Evolutionary conservation across 2,888 invertebrate genomes (phyloP), one percentile per base, ranked within the genome.

Genomic region (Orchesellides sinensis): DNA sequence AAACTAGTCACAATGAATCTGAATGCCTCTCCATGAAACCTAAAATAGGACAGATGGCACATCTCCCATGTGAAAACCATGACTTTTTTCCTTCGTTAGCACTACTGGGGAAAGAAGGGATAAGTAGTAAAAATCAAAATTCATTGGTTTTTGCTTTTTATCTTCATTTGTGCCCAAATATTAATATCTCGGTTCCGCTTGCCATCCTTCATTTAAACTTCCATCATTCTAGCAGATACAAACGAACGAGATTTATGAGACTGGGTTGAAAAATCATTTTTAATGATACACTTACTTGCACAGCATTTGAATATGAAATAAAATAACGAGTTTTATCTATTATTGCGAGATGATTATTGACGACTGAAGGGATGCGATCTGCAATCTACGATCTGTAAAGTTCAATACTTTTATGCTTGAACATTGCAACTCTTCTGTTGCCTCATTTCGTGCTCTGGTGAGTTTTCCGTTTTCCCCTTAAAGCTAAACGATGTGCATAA

Each of bases 1-100:
- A 10, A 2, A 40, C n/a, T n/a, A n/a, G n/a, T 52, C 52, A 17
- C 17, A 35, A 52, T 40, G 40, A 52, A 52, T 69, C 27, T 35
- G 54, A 40, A 56, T 52, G 6, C 4, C 23, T 2, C 21, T 59
- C 27, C 59, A 35, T 35, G 40, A 27, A n/a, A 1, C 40, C 40
- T 14, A 49, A 72, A 80, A 80, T 80, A 69, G 56, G 80, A 73
- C 80, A 80, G 80, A 80, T 80, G 80, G 72, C 72, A 66, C 70
- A 54, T 40, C 32, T 47, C 80, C 72, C 65, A 56, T 25, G 79
- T 63, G 79, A 54, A 63, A 78, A 54, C 73, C 10, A 12, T 61
- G n/a, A 12, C 19, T 52, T 47, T n/a, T n/a, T n/a, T 47, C 21
- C 21, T 40, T n/a, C n/a, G n/a, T n/a, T n/a, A n/a, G n/a, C n/a